A percentile compares a stretch with the other conserved stretches of the same genome.
phyloP scores from a whole-genome alignment of 2,113 vertebrate genomes.

The Apus apus region DNA sequence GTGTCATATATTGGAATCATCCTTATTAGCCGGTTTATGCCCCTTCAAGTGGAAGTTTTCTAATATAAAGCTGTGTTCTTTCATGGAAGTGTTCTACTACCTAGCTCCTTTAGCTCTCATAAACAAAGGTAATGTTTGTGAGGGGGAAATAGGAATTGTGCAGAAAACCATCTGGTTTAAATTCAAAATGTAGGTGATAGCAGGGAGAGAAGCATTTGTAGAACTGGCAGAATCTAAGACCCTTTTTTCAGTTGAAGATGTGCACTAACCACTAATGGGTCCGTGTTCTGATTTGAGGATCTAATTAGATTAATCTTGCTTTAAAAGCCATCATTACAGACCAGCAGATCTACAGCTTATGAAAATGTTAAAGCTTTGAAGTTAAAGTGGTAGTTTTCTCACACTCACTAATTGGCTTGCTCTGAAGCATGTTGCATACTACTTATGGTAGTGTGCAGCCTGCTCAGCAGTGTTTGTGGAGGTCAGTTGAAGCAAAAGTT shows the following conservation, averaged over 20 bases:
- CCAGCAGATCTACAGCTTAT: neutral
- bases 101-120: neutral
- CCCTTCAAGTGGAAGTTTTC: neutral
- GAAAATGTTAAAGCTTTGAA: neutral
- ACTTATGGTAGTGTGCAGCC: neutral
- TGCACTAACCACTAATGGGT: neutral
- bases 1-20: neutral
- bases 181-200: neutral
- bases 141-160: neutral
- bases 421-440: neutral
- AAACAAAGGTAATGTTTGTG: constrained; percentile 2
- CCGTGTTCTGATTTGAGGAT: neutral
- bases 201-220: neutral
- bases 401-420: neutral
- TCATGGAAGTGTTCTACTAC: neutral
- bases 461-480: neutral
- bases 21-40: neutral
- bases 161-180: constrained; percentile 21
- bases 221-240: neutral
- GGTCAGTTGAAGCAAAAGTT: neutral
- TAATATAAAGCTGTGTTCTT: neutral
- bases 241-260: neutral
- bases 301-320: neutral
- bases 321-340: neutral
- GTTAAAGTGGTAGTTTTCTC: neutral